These are phyloP conservation scores for Adelphocoris suturalis DNA, from an alignment of 2,888 invertebrate species.

Conservation along the genomic window DNA sequence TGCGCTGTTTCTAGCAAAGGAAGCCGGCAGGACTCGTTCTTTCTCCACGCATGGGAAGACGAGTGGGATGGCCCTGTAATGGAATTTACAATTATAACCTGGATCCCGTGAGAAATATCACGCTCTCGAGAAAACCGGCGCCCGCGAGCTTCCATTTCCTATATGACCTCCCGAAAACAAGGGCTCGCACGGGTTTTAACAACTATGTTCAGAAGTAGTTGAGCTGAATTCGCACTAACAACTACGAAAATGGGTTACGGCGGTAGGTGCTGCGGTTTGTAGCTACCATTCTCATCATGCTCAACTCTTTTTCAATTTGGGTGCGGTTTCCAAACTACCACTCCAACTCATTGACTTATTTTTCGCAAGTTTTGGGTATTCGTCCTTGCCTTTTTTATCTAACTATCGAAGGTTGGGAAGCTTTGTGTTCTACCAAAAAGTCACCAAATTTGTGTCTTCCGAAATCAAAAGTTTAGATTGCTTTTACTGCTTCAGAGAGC, in stretches of 20 bases:
- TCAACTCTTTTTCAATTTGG: too few relatives aligned
- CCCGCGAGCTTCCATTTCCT: neutral
- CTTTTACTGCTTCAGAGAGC: too few relatives aligned
- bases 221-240: neutral
- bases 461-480: too few relatives aligned
- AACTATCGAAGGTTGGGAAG: too few relatives aligned
- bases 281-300: neutral
- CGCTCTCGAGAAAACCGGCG: neutral
- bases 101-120: constrained; percentile 36
- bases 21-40: constrained; percentile 16
- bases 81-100: constrained; percentile 36
- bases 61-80: constrained; percentile 4
- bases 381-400: too few relatives aligned
- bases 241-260: constrained; percentile 23
- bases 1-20: constrained; percentile 15
- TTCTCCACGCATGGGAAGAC: constrained; percentile 9
- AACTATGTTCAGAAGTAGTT: neutral
- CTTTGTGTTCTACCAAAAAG: too few relatives aligned
- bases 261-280: neutral
- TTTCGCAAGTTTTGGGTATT: too few relatives aligned
- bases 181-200: constrained; percentile 20
- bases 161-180: neutral
- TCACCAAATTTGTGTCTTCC: too few relatives aligned
- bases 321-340: too few relatives aligned
- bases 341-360: too few relatives aligned